These are phyloP conservation scores for Tipula helvola DNA, from an alignment of 2,888 invertebrate species.

Conservation along the genomic window DNA sequence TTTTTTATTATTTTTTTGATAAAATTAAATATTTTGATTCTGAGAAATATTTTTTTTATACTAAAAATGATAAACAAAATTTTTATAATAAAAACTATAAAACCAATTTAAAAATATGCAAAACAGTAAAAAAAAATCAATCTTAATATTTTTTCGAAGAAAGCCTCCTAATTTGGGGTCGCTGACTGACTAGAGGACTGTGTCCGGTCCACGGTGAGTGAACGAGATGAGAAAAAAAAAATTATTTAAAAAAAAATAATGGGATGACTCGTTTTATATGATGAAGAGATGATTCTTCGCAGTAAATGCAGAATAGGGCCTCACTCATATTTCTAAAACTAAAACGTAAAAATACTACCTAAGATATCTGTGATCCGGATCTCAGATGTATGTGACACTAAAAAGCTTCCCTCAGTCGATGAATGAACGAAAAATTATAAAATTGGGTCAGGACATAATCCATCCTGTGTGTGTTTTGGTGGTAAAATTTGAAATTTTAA, in stretches of 20 bases:
- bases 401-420: not conserved
- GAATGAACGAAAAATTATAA: not conserved
- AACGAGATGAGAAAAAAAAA: not conserved
- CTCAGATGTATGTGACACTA: not conserved
- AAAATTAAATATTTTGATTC: not conserved
- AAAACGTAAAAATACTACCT: not conserved
- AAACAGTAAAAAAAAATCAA: slow-evolving; percentile 4
- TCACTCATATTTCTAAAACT: not conserved
- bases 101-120: not conserved
- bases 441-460: not conserved
- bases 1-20: not conserved
- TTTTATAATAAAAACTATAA: not conserved
- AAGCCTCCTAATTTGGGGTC: not conserved
- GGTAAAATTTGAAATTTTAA: slow-evolving; percentile 4
- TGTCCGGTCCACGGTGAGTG: not conserved
- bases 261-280: not conserved
- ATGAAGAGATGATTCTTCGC: slow-evolving; percentile 4
- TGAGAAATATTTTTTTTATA: not conserved
- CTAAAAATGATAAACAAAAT: not conserved
- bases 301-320: slow-evolving; percentile 4
- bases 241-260: not conserved
- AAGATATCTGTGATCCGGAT: not conserved
- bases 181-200: slow-evolving; percentile 4
- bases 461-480: not conserved
- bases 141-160: slow-evolving; percentile 4